Percentiles rank a stretch among this genome's conserved stretches.
phyloP scores from a whole-genome alignment of 2,888 invertebrate genomes.

The Lasioglossum pauxillum region DNA sequence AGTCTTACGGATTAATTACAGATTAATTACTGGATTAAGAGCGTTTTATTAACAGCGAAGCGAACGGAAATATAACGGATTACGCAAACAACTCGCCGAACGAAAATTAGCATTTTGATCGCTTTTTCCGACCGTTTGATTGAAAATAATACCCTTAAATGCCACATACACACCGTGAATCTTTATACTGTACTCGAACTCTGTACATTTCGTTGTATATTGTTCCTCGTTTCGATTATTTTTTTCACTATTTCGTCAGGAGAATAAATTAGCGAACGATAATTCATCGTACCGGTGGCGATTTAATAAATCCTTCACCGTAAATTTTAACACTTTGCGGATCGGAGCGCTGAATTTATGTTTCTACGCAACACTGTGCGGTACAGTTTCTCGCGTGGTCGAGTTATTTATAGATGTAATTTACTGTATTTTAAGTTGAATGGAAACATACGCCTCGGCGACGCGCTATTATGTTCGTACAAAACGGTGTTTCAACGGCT shows the following conservation, averaged over 20 bases:
- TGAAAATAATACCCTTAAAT: constrained; percentile 2
- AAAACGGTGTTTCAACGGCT: constrained; percentile 30
- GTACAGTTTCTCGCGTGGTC: constrained; percentile 36
- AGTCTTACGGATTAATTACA: constrained; percentile 40
- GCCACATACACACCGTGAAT: background rate
- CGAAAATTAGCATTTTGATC: constrained; percentile 11
- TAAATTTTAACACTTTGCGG: constrained; percentile 49
- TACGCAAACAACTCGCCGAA: background rate
- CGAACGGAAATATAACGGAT: constrained; percentile 8
- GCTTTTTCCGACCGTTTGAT: background rate
- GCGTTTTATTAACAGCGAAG: background rate
- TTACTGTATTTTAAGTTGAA: constrained; percentile 57
- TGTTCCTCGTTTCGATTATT: background rate
- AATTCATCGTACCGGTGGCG: constrained; percentile 33
- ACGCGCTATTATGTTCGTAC: constrained; percentile 35
- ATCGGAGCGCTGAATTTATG: constrained; percentile 44
- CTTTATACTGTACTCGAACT: background rate
- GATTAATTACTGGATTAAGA: constrained; percentile 16
- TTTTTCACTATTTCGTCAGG: background rate
- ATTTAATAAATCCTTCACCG: constrained; percentile 55
- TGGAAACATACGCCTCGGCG: constrained; percentile 43
- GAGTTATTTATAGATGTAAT: constrained; percentile 53
- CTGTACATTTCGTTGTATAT: background rate
- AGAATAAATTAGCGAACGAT: constrained; percentile 48
- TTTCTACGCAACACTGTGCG: constrained; percentile 51